Base-by-base conservation (phyloP, 1,140 invertebrate species). In the Spodoptera frugiperda region DNA sequence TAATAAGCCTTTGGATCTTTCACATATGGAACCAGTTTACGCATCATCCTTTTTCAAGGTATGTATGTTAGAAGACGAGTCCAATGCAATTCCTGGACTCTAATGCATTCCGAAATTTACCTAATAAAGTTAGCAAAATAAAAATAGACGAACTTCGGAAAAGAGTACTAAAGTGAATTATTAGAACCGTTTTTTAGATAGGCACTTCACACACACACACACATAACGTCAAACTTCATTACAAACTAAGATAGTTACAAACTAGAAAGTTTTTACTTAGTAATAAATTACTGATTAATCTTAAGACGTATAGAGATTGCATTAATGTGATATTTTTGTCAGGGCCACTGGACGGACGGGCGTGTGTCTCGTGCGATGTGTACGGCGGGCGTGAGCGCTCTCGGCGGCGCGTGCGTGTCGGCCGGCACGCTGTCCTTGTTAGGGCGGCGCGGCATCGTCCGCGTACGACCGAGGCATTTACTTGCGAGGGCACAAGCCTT, bases 1-100 rank as follows among this genome's bases (percentile, higher is more conserved):
- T 0, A 97, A 98, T n/a, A 97, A 98, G 92, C 95, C 96, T 39
- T 92, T 98, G 59, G 98, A 99, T 91, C 94, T 98, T 78, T 97
- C 96, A 46, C 96, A 96, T 82, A 97, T 98, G 14, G 97, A 98
- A 73, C 95, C 99, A 46, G 98, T 99, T 0, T 99, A 99, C 91
- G 96, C 96, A 30, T 98, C 97, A 30, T 98, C 98, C 82, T 97
- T 98, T 94, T 99, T 99, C 87, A 99, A 99, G 93, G 95, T 95
- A 88, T 73, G 57, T 82, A 57, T 65, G 39, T 10, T 75, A 73
- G 3, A 4, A 68, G 17, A 59, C 12, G 11, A 59, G 21, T 39
- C 33, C 5, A n/a, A 9, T 59, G 0, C 15, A 19, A 53, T 0
- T 53, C 2, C 6, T 53, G 15, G 6, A 5, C 1, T 39, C 33